phyloP scores from a whole-genome alignment of 2,888 invertebrate species.

The Caenorhabditis virilis region DNA sequence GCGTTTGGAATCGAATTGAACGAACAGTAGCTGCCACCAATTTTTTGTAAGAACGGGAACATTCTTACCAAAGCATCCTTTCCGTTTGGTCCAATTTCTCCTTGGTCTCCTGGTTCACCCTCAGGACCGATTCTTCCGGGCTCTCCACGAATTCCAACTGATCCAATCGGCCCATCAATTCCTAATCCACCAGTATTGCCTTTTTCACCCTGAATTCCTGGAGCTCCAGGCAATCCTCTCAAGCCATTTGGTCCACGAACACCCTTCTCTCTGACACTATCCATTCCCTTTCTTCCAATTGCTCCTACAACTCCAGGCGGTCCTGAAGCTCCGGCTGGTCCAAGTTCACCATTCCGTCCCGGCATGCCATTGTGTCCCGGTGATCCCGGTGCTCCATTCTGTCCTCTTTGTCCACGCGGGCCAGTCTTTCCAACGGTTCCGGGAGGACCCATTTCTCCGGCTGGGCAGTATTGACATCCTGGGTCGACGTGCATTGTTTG shows the following conservation, averaged over 20 bases:
- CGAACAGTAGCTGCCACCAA: too few relatives aligned
- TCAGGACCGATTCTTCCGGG: slow-evolving; percentile 25
- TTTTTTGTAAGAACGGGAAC: neutral
- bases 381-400: slow-evolving; percentile 30
- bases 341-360: slow-evolving; percentile 40
- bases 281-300: slow-evolving; percentile 40
- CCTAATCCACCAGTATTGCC: slow-evolving; percentile 35
- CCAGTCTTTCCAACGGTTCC: slow-evolving; percentile 35
- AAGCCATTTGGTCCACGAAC: slow-evolving; percentile 34
- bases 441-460: slow-evolving; percentile 43
- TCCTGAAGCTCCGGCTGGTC: slow-evolving; percentile 37
- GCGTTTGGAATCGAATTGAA: too few relatives aligned
- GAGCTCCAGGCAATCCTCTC: slow-evolving; percentile 20
- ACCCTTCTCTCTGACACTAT: slow-evolving; percentile 36
- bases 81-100: slow-evolving; percentile 20
- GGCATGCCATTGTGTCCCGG: slow-evolving; percentile 46
- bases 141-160: slow-evolving; percentile 15
- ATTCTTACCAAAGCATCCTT: slow-evolving; percentile 29
- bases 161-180: slow-evolving; percentile 19
- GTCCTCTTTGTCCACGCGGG: slow-evolving; percentile 42
- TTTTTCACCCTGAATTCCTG: slow-evolving; percentile 29
- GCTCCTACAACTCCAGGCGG: slow-evolving; percentile 26
- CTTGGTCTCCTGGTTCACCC: slow-evolving; percentile 26
- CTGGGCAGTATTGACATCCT: slow-evolving; percentile 44
- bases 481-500: slow-evolving; percentile 30